Evolutionary conservation across 2,888 invertebrate species (phyloP).

Genomic region (Himalopsyche japonica): DNA sequence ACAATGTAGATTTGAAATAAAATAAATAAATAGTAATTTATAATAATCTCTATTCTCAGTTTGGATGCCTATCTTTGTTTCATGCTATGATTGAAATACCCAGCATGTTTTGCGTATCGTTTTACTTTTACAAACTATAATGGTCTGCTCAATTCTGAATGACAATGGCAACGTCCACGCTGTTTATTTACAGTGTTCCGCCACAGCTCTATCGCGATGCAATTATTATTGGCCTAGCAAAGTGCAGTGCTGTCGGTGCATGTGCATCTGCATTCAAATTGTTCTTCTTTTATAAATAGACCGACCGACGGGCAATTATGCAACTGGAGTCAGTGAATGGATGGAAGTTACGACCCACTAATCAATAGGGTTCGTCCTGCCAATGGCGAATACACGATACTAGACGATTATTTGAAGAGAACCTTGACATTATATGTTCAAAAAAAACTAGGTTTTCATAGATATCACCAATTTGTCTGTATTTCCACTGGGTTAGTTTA

Average conservation of each 20-base stretch:
- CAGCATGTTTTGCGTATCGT: background rate
- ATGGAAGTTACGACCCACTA: background rate
- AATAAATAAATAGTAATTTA: too few species aligned
- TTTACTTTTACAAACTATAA: too few species aligned
- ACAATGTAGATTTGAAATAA: too few species aligned
- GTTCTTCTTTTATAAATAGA: constrained; percentile 2
- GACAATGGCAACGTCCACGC: background rate
- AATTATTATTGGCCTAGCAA: background rate
- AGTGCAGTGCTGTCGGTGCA: background rate
- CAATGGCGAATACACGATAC: background rate
- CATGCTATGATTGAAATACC: background rate
- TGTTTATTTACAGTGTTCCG: background rate
- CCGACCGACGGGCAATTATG: background rate
- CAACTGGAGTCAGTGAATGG: background rate
- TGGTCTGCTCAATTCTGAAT: background rate
- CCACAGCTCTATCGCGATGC: background rate
- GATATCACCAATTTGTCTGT: too few species aligned
- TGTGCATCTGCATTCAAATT: background rate
- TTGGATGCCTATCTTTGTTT: too few species aligned
- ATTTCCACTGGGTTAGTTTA: too few species aligned
- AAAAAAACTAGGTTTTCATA: too few species aligned
- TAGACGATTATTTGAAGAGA: too few species aligned
- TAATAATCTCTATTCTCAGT: too few species aligned
- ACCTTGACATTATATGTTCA: too few species aligned
- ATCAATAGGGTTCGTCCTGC: background rate